Evolutionary conservation across 2,797 vertebrate genomes (phyloP).

Genomic region (Alca torda): DNA sequence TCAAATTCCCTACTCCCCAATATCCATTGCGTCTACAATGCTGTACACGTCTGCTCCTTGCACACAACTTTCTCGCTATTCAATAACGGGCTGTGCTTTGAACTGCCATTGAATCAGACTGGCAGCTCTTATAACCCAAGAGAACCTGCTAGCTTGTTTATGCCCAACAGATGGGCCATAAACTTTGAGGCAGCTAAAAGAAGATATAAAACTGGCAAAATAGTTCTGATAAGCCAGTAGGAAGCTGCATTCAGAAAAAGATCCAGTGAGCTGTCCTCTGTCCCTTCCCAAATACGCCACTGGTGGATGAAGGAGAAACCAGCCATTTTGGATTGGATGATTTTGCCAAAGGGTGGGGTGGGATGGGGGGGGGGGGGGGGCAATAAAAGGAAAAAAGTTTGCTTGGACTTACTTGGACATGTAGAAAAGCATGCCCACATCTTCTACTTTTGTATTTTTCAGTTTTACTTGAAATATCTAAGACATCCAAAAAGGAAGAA

Average conservation of each 20-base stretch:
- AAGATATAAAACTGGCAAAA: not conserved
- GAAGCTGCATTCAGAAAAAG: not conserved
- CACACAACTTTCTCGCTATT: not conserved
- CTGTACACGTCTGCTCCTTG: not conserved
- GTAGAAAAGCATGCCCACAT: not conserved
- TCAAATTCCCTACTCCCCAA: not conserved
- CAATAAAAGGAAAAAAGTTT: not conserved
- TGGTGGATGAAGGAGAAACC: not conserved
- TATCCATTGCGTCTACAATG: not conserved
- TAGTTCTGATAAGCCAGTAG: not conserved
- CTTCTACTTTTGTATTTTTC: not conserved
- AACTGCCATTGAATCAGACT: not conserved
- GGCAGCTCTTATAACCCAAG: not conserved
- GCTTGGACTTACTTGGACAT: not conserved
- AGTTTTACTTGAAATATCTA: not conserved
- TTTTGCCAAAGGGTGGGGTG: not conserved
- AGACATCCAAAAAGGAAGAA: not conserved
- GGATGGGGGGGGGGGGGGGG: accelerated
- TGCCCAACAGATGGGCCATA: not conserved
- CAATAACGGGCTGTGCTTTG: not conserved
- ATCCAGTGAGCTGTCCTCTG: not conserved
- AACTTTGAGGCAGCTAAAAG: not conserved
- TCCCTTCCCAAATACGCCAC: not conserved
- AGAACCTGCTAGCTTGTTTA: not conserved
- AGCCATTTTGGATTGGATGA: not conserved